Evolutionary conservation across 64 coral and sea anemone genomes (phyloP).

Genomic region (Astreopora myriophthalma): DNA sequence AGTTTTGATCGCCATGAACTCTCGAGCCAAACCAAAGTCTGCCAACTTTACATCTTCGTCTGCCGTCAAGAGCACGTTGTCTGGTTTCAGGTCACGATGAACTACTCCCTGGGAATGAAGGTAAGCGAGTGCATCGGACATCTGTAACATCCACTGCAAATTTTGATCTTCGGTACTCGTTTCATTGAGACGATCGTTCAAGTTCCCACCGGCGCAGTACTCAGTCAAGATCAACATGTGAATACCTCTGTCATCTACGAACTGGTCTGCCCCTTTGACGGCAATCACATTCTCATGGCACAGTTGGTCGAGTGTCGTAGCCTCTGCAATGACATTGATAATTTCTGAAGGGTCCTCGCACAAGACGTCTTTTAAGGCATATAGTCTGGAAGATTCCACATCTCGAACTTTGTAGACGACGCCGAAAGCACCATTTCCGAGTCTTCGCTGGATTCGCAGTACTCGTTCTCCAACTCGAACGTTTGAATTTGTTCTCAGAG

Average conservation of each 20-base stretch:
- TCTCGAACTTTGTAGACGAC: background rate
- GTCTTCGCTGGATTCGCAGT: background rate
- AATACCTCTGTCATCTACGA: too few relatives aligned
- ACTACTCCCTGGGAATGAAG: background rate
- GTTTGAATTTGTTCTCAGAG: background rate
- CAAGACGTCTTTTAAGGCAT: background rate
- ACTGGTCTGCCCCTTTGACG: background rate
- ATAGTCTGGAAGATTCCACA: background rate
- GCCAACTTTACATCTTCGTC: background rate
- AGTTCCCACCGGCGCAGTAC: slow-evolving; percentile 28
- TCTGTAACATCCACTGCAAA: slow-evolving; percentile 17
- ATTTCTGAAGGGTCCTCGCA: background rate
- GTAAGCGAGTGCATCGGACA: background rate
- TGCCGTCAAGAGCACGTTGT: slow-evolving; percentile 36
- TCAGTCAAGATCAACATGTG: slow-evolving; percentile 39
- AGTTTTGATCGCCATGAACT: slow-evolving; percentile 3
- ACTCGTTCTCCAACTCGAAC: background rate
- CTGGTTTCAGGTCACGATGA: slow-evolving; percentile 56
- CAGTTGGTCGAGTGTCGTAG: background rate
- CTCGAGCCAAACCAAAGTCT: slow-evolving; percentile 45
- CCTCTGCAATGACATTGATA: background rate
- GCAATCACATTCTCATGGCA: slow-evolving; percentile 11
- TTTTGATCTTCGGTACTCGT: background rate
- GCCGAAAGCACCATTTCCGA: background rate
- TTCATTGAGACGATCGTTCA: slow-evolving; percentile 13